Conservation (phyloP, 2,888 invertebrate species). For the Ditula angustiorana region DNA sequence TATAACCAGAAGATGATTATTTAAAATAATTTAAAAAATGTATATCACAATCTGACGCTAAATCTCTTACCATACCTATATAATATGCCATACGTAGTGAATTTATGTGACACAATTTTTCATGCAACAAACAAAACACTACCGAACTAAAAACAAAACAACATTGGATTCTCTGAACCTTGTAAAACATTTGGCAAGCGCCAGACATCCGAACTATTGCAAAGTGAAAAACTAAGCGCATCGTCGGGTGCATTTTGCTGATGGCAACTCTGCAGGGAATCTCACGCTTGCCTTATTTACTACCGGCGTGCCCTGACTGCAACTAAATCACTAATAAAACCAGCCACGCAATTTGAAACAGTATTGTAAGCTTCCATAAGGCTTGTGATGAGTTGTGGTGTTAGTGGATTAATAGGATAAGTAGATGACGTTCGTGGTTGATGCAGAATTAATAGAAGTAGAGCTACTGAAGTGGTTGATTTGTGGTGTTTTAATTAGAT, state of each 20-base stretch:
- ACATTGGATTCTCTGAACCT: constrained; percentile 29
- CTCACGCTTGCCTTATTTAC: constrained; percentile 71
- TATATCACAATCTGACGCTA: background rate
- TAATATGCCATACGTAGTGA: background rate
- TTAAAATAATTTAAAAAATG: too few species aligned
- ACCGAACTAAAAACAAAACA: constrained; percentile 26
- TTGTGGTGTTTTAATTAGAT: constrained; percentile 33
- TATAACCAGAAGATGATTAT: background rate
- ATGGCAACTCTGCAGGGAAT: constrained; percentile 70
- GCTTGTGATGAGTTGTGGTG: background rate
- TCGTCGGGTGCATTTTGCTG: constrained; percentile 65
- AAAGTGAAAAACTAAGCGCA: constrained; percentile 59
- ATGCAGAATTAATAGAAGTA: constrained; percentile 36
- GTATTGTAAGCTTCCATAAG: background rate
- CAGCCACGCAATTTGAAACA: background rate
- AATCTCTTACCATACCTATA: background rate
- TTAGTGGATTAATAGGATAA: constrained; percentile 22
- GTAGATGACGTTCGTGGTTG: constrained; percentile 32
- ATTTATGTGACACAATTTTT: background rate
- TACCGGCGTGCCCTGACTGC: constrained; percentile 32
- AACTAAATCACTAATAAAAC: constrained; percentile 31
- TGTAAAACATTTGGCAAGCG: constrained; percentile 35
- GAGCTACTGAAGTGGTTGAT: constrained; percentile 30
- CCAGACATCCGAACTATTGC: constrained; percentile 43
- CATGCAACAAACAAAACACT: constrained; percentile 28